Conservation (phyloP, 2,888 invertebrate genomes). For the Unio delphinus region DNA sequence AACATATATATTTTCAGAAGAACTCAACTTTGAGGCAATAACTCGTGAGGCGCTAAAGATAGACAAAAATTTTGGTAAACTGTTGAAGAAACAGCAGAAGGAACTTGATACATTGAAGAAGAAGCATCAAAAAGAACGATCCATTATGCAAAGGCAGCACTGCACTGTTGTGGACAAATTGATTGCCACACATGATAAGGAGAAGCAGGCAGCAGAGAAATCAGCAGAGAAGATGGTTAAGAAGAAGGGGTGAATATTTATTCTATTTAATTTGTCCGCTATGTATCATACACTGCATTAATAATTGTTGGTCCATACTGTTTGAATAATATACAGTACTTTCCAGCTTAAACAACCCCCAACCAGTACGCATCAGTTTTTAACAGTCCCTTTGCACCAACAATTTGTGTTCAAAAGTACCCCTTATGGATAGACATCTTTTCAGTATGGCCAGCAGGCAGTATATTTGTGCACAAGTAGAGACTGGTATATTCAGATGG, state of each 20-base stretch:
- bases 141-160: conserved; percentile 85
- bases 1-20: conserved; percentile 40
- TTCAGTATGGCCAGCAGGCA: too few relatives aligned
- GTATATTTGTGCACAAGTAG: too few relatives aligned
- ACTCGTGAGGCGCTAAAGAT: conserved; percentile 65
- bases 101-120: conserved; percentile 91
- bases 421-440: conserved; percentile 28
- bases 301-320: too few relatives aligned
- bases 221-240: conserved; percentile 79
- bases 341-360: too few relatives aligned
- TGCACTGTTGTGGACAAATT: conserved; percentile 93
- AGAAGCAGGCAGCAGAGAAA: conserved; percentile 65
- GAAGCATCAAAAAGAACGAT: conserved; percentile 92
- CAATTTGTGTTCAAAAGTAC: neutral
- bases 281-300: neutral
- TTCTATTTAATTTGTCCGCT: neutral
- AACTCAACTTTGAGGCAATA: conserved; percentile 65
- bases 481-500: too few relatives aligned
- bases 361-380: neutral
- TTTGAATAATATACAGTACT: too few relatives aligned
- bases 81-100: conserved; percentile 95
- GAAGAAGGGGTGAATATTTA: conserved; percentile 75
- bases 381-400: neutral
- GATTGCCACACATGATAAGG: conserved; percentile 76
- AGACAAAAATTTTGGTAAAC: conserved; percentile 77